Conservation (phyloP, 2,888 invertebrate species). For the Alsophila aescularia region DNA sequence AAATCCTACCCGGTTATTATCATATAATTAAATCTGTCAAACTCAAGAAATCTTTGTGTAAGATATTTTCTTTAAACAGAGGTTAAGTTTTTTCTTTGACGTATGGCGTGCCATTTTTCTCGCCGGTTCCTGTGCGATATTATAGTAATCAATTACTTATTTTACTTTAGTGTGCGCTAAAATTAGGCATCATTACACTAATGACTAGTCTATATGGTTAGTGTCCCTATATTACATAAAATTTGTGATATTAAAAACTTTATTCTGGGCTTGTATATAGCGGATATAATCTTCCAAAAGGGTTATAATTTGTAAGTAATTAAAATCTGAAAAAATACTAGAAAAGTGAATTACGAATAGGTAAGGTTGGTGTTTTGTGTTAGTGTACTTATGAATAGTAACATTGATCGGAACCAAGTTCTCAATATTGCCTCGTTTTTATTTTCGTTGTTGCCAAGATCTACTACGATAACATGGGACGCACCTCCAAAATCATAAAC, state of each 20-base stretch:
- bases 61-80: too few species aligned
- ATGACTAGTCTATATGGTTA: slow-evolving; percentile 45
- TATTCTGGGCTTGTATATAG: slow-evolving; percentile 30
- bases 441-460: too few species aligned
- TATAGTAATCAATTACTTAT: slow-evolving; percentile 12
- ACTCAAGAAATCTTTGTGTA: too few species aligned
- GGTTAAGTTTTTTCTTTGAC: too few species aligned
- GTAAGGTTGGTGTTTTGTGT: background rate
- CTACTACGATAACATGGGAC: too few species aligned
- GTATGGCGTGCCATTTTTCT: background rate
- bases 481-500: too few species aligned
- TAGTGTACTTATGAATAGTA: background rate
- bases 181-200: slow-evolving; percentile 41
- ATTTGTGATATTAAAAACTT: slow-evolving; percentile 37
- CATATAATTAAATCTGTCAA: too few species aligned
- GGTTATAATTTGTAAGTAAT: slow-evolving; percentile 24
- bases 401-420: too few species aligned
- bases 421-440: too few species aligned
- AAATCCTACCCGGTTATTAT: too few species aligned
- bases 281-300: slow-evolving; percentile 31
- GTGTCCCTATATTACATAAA: slow-evolving; percentile 45
- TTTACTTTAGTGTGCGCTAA: slow-evolving; percentile 57
- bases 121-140: background rate
- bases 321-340: slow-evolving; percentile 31
- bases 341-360: slow-evolving; percentile 18